Base-by-base conservation (phyloP, 2,888 invertebrate genomes). In the Pristionchus mayeri region DNA sequence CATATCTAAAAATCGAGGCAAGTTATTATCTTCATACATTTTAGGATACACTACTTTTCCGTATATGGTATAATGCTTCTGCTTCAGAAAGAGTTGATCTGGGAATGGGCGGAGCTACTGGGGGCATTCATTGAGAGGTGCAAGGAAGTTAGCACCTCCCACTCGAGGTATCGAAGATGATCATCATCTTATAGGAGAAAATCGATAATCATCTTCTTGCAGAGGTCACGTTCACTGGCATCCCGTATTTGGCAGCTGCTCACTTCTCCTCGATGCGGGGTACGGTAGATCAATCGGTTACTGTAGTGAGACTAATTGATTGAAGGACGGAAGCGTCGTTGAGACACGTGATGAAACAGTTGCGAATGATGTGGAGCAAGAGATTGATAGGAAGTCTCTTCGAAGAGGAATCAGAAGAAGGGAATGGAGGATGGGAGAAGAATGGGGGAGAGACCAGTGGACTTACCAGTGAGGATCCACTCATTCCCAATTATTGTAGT, bases 201-300 rank as follows among this genome's bases (percentile, higher is more conserved):
- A 75, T 48, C 48, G 37, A 48, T 48, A n/a, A n/a, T n/a, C n/a
- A n/a, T n/a, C n/a, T n/a, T n/a, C n/a, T n/a, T n/a, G n/a, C 81
- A 57, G 81, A 44, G 60, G 81, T 92, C 95, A 97, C 80, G 97
- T 97, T 79, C 97, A 98, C 93, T 99, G 98, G 98, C 98, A 99
- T 94, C 98, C 98, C 6, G 95, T 98, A 37, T 95, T 99, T 18
- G 98, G 98, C 2, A 85, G 88, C 78, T 89, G 88, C 78, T 78
- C 76, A 24, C 57, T 79, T n/a, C 78, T 78, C 2, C 57, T 84
- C 40, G 79, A 79, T 63, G 75, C 84, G 16, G 81, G 81, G 81
- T 81, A 44, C 30, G 79, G 44, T 60, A 24, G 24, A 75, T 44
- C 1, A 4, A 27, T 75, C 18, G 27, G 11, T 6, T 67, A 21